Percentiles rank a stretch among this genome's conserved stretches.
Conservation (phyloP, 2,113 vertebrate genomes). For the Zootoca vivipara region DNA sequence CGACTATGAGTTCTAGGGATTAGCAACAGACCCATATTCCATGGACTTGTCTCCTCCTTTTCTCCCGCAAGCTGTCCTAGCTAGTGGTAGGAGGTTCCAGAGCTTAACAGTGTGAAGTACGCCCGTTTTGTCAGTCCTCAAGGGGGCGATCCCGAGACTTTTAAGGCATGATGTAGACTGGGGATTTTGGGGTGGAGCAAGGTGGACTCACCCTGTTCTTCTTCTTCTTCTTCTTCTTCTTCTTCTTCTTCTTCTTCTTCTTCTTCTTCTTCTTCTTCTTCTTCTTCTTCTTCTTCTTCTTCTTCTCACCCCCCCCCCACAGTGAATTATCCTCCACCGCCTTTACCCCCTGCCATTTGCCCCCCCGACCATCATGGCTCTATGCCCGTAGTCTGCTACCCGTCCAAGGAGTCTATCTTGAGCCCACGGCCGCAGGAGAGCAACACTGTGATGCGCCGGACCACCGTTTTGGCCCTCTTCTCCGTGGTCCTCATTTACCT, state of each 20-base stretch:
- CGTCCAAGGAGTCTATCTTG: conserved; percentile 76
- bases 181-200: neutral
- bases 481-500: conserved; percentile 85
- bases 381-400: conserved; percentile 55
- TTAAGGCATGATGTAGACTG: neutral
- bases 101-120: neutral
- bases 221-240: neutral
- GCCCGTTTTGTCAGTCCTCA: neutral
- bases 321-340: conserved; percentile 29
- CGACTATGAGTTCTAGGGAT: neutral
- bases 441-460: conserved; percentile 78
- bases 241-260: neutral
- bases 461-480: conserved; percentile 84
- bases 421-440: conserved; percentile 17
- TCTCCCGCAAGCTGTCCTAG: neutral
- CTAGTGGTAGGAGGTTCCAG: neutral
- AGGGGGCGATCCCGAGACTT: neutral
- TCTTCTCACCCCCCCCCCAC: neutral
- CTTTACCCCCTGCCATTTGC: neutral
- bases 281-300: neutral
- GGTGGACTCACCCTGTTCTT: neutral
- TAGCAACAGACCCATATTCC: neutral
- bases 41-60: neutral
- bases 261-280: neutral
- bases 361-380: conserved; percentile 6